Evolutionary conservation across 2,113 vertebrate species (phyloP).

Genomic region (Centropus bengalensis): DNA sequence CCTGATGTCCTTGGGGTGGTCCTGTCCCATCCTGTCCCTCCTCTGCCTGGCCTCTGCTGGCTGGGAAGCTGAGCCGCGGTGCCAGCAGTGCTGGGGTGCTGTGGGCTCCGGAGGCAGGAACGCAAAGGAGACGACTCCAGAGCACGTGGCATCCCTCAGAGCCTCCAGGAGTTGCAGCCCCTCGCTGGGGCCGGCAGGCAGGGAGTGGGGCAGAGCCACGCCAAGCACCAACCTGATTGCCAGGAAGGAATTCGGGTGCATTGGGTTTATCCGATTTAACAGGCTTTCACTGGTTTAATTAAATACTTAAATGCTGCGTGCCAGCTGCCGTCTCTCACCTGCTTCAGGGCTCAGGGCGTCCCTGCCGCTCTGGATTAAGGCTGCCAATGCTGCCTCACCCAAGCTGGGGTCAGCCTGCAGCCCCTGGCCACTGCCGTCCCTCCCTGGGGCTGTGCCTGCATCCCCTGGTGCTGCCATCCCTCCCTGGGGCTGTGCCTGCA

Average conservation of each 20-base stretch:
- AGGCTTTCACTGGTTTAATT: conserved; percentile 16
- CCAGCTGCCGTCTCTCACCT: neutral
- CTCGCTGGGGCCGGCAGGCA: rapidly evolving
- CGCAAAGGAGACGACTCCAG: neutral
- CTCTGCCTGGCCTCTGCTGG: rapidly evolving
- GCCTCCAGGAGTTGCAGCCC: neutral
- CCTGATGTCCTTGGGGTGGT: neutral
- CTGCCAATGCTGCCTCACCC: rapidly evolving
- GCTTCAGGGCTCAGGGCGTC: neutral
- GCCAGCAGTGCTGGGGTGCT: neutral
- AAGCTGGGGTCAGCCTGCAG: neutral
- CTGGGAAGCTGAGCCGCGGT: rapidly evolving
- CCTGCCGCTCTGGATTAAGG: neutral
- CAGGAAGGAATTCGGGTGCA: neutral
- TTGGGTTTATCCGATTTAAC: conserved; percentile 11
- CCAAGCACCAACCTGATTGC: neutral
- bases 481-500: neutral
- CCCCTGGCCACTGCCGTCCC: neutral
- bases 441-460: neutral
- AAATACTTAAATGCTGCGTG: neutral
- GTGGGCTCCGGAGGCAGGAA: rapidly evolving
- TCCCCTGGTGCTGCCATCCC: neutral
- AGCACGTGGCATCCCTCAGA: neutral
- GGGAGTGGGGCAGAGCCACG: rapidly evolving
- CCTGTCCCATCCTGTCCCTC: neutral